phyloP scores from a whole-genome alignment of 2,113 vertebrate species.

The Potamarius usumacintae region DNA sequence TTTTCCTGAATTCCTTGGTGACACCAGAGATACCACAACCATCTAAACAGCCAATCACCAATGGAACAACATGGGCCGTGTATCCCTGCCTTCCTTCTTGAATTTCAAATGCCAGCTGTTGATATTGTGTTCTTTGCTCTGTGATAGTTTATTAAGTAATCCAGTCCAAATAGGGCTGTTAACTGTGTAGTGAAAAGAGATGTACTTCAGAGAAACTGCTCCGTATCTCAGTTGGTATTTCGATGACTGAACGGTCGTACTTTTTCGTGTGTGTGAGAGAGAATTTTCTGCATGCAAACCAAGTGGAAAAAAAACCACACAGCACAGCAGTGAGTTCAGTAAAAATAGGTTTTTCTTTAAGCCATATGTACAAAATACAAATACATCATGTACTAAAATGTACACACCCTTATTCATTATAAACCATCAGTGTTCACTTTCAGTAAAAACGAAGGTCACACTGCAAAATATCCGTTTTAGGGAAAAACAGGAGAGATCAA shows the following conservation, averaged over 20 bases:
- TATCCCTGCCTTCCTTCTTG: no score
- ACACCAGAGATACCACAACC: no score
- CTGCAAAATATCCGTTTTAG: slow-evolving; percentile 70
- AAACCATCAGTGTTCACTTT: slow-evolving; percentile 71
- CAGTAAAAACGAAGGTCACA: slow-evolving; percentile 70
- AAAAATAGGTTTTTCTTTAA: slow-evolving; percentile 80
- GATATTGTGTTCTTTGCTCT: no score
- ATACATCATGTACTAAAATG: slow-evolving; percentile 83
- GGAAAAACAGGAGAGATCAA: slow-evolving; percentile 65
- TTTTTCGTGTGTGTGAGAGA: no score
- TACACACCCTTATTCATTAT: slow-evolving; percentile 71
- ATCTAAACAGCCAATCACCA: no score
- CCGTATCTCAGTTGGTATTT: background rate
- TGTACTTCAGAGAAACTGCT: background rate
- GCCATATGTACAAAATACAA: slow-evolving; percentile 81
- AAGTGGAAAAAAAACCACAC: background rate
- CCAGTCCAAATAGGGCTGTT: background rate
- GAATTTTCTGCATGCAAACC: background rate
- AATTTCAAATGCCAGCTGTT: no score
- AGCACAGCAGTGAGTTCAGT: slow-evolving; percentile 59
- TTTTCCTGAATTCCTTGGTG: no score
- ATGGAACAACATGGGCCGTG: no score
- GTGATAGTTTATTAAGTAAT: background rate
- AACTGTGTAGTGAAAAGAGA: background rate
- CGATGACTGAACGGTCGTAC: no score